These are phyloP conservation scores for Mus spretus DNA, from an alignment of 2,797 vertebrate genomes.

Conservation along the genomic window DNA sequence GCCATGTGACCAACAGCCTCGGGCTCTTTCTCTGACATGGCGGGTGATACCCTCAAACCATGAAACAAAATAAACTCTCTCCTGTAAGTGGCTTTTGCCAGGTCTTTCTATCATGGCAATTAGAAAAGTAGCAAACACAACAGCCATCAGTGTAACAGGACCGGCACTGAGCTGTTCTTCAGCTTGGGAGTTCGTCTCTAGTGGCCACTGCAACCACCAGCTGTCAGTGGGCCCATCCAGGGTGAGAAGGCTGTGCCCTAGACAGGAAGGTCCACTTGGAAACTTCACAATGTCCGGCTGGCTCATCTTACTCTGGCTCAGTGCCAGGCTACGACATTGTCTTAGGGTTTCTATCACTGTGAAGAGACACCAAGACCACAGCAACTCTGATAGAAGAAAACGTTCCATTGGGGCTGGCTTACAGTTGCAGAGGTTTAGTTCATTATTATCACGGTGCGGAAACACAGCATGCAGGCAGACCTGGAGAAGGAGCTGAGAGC, in stretches of 20 bases:
- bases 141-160: neutral
- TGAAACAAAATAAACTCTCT: neutral
- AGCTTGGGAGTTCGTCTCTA: neutral
- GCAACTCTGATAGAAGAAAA: neutral
- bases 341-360: neutral
- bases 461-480: neutral
- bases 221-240: neutral
- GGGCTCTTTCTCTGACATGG: neutral
- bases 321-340: neutral
- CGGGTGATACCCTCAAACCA: neutral
- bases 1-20: neutral
- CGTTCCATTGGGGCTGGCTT: neutral
- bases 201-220: neutral
- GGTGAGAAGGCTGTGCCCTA: neutral
- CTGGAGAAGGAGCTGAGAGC: neutral
- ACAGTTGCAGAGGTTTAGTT: neutral
- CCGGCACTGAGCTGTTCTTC: neutral
- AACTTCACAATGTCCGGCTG: neutral
- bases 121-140: neutral
- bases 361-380: neutral
- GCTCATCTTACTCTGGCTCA: neutral
- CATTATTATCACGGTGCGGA: neutral
- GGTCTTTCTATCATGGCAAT: neutral
- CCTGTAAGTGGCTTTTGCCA: neutral
- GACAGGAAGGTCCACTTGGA: accelerated